These are phyloP conservation scores for Meteorus cinctellus DNA, from an alignment of 2,888 invertebrate species.

Conservation along the genomic window DNA sequence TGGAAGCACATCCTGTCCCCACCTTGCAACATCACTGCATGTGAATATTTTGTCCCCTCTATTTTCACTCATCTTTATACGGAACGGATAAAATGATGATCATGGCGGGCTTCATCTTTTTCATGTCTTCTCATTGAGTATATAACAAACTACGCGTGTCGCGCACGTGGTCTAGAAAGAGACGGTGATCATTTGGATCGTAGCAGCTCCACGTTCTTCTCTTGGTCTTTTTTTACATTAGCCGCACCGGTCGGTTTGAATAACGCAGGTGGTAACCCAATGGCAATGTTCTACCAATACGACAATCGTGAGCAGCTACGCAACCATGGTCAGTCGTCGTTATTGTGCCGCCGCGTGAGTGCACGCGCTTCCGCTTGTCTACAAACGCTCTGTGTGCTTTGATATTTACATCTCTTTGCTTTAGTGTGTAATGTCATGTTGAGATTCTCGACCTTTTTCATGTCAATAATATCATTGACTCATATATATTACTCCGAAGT, in stretches of 20 bases:
- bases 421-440: background rate
- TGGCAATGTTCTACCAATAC: slow-evolving; percentile 48
- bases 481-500: background rate
- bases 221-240: slow-evolving; percentile 39
- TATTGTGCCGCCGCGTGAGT: slow-evolving; percentile 58
- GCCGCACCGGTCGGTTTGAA: slow-evolving; percentile 60
- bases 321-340: slow-evolving; percentile 62
- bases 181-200: slow-evolving; percentile 18
- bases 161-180: slow-evolving; percentile 41
- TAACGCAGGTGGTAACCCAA: slow-evolving; percentile 60
- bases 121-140: slow-evolving; percentile 10
- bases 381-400: background rate
- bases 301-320: slow-evolving; percentile 49
- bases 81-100: background rate
- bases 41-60: slow-evolving; percentile 28
- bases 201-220: slow-evolving; percentile 22
- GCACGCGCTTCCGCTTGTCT: slow-evolving; percentile 42
- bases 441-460: background rate
- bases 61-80: slow-evolving; percentile 12
- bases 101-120: background rate
- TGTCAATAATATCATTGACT: background rate
- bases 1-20: slow-evolving; percentile 70
- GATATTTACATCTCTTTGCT: slow-evolving; percentile 3
- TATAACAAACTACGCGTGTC: slow-evolving; percentile 19
- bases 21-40: slow-evolving; percentile 34